These are phyloP conservation scores for Naso thynnoides DNA, from an alignment of 2,797 vertebrate genomes.

Conservation along the genomic window DNA sequence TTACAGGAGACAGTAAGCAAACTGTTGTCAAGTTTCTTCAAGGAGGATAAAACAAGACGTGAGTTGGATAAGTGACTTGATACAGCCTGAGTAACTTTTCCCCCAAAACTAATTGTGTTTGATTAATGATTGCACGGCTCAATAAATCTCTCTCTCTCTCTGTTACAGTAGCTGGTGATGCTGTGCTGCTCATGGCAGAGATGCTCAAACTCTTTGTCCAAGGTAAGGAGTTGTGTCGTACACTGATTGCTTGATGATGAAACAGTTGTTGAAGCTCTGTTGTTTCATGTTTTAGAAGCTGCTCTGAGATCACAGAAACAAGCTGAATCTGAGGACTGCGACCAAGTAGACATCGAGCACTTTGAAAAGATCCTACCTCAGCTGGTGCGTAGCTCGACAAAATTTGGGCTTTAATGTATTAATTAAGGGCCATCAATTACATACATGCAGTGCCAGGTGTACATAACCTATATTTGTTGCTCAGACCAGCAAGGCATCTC, in stretches of 20 bases:
- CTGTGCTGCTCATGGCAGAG: constrained; percentile 79
- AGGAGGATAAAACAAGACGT: constrained; percentile 84
- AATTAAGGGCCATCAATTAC: neutral
- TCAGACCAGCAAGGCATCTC: neutral
- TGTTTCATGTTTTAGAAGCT: constrained; percentile 74
- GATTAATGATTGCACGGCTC: neutral
- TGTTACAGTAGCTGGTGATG: constrained; percentile 78
- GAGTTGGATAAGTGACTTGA: constrained; percentile 43
- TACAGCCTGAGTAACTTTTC: neutral
- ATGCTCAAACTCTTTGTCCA: constrained; percentile 84
- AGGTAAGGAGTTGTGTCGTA: constrained; percentile 67
- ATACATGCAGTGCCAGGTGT: neutral
- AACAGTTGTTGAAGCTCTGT: neutral
- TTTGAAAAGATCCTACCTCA: constrained; percentile 88
- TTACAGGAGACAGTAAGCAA: constrained; percentile 81
- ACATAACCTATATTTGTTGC: neutral
- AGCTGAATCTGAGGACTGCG: constrained; percentile 81
- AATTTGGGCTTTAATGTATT: neutral
- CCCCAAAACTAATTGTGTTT: neutral
- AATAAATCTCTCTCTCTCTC: neutral
- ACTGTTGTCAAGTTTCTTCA: constrained; percentile 81
- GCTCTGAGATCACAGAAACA: constrained; percentile 83
- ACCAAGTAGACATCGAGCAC: constrained; percentile 84
- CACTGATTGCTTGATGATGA: neutral
- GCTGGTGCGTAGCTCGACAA: constrained; percentile 72